phyloP scores from a whole-genome alignment of 2,888 invertebrate genomes.

The Mactromeris polynyma region DNA sequence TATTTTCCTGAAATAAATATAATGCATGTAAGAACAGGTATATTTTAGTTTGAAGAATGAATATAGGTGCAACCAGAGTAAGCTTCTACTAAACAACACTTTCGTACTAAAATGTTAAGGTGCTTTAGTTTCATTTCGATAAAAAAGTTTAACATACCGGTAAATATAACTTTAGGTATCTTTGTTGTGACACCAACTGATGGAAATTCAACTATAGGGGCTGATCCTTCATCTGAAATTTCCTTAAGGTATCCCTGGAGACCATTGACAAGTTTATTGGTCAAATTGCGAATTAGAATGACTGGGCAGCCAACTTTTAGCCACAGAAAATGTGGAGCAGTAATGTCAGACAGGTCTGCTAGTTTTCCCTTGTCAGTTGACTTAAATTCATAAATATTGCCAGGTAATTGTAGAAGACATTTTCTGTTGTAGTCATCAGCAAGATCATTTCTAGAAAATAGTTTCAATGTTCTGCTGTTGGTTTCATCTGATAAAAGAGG shows the following conservation, averaged over 20 bases:
- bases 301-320: constrained; percentile 32
- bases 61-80: background rate
- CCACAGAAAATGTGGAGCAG: constrained; percentile 39
- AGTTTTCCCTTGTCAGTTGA: background rate
- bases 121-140: no score
- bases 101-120: background rate
- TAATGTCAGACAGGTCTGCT: background rate
- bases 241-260: constrained; percentile 6
- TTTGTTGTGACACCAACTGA: background rate
- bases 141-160: background rate
- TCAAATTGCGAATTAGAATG: constrained; percentile 26
- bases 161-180: background rate
- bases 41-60: background rate
- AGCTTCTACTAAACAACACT: background rate
- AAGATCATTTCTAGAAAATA: constrained; percentile 26
- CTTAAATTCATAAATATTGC: constrained; percentile 22
- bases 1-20: background rate
- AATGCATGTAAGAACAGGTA: background rate
- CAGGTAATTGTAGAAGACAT: constrained; percentile 16
- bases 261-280: constrained; percentile 42
- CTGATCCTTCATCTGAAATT: constrained; percentile 17
- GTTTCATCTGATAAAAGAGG: background rate
- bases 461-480: background rate
- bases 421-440: constrained; percentile 37
- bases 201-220: constrained; percentile 12